phyloP scores from a whole-genome alignment of 2,113 vertebrate genomes.

The Tamias sibiricus region DNA sequence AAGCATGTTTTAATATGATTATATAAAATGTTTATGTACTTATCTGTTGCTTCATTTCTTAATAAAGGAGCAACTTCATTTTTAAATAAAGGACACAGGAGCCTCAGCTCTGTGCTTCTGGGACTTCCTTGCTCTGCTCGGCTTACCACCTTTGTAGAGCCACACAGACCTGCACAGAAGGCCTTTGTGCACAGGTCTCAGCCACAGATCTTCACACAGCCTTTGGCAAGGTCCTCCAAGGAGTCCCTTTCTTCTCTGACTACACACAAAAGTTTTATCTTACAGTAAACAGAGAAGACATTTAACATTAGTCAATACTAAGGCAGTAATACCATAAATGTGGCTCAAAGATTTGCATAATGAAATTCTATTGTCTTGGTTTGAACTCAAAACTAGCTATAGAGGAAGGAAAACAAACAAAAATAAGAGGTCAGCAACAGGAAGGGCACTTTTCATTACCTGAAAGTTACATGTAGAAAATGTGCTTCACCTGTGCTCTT shows the following conservation, averaged over 20 bases:
- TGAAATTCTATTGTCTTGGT: constrained; percentile 8
- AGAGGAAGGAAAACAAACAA: not conserved
- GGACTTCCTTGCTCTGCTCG: constrained; percentile 67
- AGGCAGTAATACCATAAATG: not conserved
- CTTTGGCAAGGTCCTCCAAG: constrained; percentile 69
- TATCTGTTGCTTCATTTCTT: constrained; percentile 26
- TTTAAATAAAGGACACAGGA: not conserved
- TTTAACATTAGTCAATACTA: constrained; percentile 49
- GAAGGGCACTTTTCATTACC: not conserved
- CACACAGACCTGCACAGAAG: constrained; percentile 63
- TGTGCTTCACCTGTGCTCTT: not conserved
- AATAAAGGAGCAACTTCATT: constrained; percentile 51
- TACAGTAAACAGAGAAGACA: constrained; percentile 65
- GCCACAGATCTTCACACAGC: constrained; percentile 62
- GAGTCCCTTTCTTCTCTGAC: constrained; percentile 77
- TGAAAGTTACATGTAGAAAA: not conserved
- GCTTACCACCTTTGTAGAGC: constrained; percentile 75
- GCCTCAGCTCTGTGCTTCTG: not conserved
- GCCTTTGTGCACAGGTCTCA: constrained; percentile 74
- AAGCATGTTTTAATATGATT: not conserved
- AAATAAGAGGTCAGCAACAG: not conserved
- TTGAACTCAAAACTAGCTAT: constrained; percentile 29
- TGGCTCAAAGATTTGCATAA: constrained; percentile 20
- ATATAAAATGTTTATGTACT: not conserved
- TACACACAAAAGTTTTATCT: constrained; percentile 76